Conservation (phyloP, 2,797 vertebrate species). For the Scarus forsteni region DNA sequence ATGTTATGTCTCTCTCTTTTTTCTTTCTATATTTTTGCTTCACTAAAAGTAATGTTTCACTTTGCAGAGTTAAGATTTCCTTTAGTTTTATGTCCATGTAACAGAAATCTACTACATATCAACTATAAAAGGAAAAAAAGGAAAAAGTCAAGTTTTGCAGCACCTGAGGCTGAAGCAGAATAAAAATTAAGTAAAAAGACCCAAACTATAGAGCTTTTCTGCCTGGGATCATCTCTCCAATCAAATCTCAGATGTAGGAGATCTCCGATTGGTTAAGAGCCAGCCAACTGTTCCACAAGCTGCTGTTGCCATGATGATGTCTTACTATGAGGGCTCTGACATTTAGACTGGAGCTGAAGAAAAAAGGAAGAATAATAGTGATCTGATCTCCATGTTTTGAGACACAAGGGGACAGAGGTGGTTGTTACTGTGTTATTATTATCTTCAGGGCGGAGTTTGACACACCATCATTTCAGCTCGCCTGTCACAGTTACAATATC, state of each 20-base stretch:
- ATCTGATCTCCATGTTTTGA: conserved; percentile 15
- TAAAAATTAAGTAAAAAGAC: no score
- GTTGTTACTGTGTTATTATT: conserved; percentile 18
- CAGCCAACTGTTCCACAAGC: conserved; percentile 45
- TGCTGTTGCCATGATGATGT: conserved; percentile 74
- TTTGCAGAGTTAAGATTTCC: no score
- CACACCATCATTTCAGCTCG: conserved; percentile 61
- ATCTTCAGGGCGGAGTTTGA: conserved; percentile 44
- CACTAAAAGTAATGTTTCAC: no score
- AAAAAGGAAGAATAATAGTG: conserved; percentile 19
- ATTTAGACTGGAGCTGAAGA: conserved; percentile 21
- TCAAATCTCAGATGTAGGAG: conserved; percentile 29
- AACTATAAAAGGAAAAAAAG: no score
- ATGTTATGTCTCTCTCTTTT: no score
- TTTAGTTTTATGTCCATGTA: no score
- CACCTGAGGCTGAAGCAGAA: no score
- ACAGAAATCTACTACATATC: no score
- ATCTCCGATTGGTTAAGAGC: conserved; percentile 64
- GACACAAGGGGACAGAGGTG: neutral
- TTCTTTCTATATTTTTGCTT: no score
- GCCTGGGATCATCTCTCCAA: conserved; percentile 28
- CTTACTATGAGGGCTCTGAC: conserved; percentile 28
- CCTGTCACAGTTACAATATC: conserved; percentile 60
- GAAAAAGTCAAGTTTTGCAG: no score
- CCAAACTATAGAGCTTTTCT: neutral